Evolutionary conservation across 2,888 invertebrate genomes (phyloP), one percentile per base, ranked within the genome.

Genomic region (Conomelus anceps): DNA sequence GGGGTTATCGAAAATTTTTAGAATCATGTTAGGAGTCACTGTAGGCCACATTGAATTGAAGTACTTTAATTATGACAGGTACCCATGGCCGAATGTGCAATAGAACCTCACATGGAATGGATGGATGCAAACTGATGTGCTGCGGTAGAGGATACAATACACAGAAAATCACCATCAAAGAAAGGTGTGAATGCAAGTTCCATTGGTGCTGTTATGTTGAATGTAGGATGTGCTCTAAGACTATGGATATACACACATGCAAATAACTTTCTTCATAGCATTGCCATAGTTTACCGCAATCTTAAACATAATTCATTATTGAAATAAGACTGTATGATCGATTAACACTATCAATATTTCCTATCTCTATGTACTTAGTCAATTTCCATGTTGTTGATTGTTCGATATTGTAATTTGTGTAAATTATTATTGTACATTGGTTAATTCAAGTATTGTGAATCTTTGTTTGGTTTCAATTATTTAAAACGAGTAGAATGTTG

Each of bases 161-260:
- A 22, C 95, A 96, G 92, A 97, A 96, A 93, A 95, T 96, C 90
- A 96, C 95, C 85, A 94, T 96, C 89, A 95, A 95, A 91, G 97
- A 97, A 92, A 95, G 98, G 91, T 99, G 99, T 93, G 96, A 97
- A 92, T 99, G 99, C 94, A 97, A 97, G 93, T 99, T 99, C 94
- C 97, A 98, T 93, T 99, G 98, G 98, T 99, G 99, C 94, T 99
- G 99, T 94, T 96, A 96, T 92, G 98, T 99, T 90, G 96, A 97
- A 93, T 99, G 98, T 94, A 97, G 98, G 94, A 96, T 96, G 89
- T 99, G 99, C 94, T 95, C 96, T 92, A 95, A 95, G 91, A 95
- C 95, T 92, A 94, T 96, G 90, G 97, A 98, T 92, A 94, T 96
- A 89, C 96, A 98, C 93, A 97, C 97, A 90, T 98, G 98, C 95